phyloP scores from a whole-genome alignment of 1,140 invertebrate species.

The Pogonognathellus flavescens region DNA sequence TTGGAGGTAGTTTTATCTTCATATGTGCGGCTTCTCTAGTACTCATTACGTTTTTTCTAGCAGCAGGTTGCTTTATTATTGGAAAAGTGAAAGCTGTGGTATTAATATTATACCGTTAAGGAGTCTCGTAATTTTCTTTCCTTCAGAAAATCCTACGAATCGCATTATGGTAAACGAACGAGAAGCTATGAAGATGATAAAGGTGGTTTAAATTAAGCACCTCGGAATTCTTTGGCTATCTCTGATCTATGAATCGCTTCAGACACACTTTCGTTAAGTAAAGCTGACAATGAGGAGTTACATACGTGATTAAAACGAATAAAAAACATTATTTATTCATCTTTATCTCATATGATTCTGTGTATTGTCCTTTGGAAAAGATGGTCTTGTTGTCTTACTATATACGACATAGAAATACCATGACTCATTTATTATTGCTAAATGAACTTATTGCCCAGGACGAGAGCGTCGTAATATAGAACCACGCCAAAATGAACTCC shows the following conservation, averaged over 20 bases:
- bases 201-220: not conserved
- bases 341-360: no score
- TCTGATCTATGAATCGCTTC: not conserved
- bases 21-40: not conserved
- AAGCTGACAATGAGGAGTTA: slow-evolving; percentile 4
- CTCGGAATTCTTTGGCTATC: not conserved
- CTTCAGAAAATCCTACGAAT: not conserved
- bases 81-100: slow-evolving; percentile 28
- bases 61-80: not conserved
- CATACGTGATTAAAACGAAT: no score
- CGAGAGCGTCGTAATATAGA: not conserved
- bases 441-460: not conserved
- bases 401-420: no score
- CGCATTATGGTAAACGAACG: not conserved
- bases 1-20: not conserved
- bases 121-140: slow-evolving; percentile 22
- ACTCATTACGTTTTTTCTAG: no score
- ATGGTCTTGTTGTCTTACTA: no score
- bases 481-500: slow-evolving; percentile 24
- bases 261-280: not conserved
- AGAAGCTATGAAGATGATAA: not conserved
- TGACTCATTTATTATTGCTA: slow-evolving; percentile 1
- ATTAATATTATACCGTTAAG: slow-evolving; percentile 6
- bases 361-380: no score
- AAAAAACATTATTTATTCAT: no score